These are phyloP conservation scores for Dissostichus mawsoni DNA, from an alignment of 2,113 vertebrate species.

Conservation along the genomic window DNA sequence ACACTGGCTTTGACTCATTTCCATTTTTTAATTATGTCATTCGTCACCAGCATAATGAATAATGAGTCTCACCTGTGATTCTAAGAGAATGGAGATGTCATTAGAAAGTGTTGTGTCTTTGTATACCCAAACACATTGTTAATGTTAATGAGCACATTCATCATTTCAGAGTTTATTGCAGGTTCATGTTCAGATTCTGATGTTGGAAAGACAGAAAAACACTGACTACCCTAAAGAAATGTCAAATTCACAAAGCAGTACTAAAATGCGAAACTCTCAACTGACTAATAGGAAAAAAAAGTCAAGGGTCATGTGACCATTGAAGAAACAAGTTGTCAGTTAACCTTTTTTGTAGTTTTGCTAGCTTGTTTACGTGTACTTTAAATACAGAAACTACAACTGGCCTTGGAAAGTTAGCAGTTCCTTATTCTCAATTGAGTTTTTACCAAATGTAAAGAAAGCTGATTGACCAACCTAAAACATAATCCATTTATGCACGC, in stretches of 20 bases:
- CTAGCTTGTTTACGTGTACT: no score
- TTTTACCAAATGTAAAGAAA: background rate
- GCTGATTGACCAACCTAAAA: background rate
- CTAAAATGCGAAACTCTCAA: background rate
- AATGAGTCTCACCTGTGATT: slow-evolving; percentile 1
- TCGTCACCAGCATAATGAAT: background rate
- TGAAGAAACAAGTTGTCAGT: no score
- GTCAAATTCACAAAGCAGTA: background rate
- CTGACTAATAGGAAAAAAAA: background rate
- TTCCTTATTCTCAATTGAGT: no score
- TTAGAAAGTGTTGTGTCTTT: background rate
- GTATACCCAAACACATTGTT: background rate
- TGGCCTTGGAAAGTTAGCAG: no score
- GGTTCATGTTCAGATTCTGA: background rate
- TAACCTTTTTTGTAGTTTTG: no score
- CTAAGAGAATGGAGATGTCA: background rate
- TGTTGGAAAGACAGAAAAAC: background rate
- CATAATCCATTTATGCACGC: background rate
- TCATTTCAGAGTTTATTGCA: background rate
- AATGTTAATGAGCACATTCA: background rate
- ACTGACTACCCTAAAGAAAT: background rate
- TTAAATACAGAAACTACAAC: no score
- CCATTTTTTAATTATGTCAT: background rate
- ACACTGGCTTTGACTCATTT: background rate
- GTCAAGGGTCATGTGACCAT: no score